These are phyloP conservation scores for Drosophila mercatorum DNA, from an alignment of 2,888 invertebrate genomes.

Conservation along the genomic window DNA sequence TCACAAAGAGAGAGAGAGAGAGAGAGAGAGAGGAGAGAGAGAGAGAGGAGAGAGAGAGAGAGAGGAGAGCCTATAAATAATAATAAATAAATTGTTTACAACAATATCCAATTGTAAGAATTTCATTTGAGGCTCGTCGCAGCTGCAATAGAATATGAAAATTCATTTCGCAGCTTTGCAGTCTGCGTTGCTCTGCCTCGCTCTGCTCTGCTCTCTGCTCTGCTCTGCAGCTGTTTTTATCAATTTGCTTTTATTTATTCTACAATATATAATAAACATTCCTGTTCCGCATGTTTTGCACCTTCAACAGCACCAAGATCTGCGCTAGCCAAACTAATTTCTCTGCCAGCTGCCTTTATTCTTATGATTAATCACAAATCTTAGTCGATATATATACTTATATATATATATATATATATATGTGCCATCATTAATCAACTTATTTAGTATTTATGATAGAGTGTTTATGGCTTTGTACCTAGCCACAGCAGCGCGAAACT, in stretches of 20 bases:
- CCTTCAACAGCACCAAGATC: too few species aligned
- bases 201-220: not conserved
- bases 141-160: conserved; percentile 30
- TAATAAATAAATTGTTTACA: conserved; percentile 34
- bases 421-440: not conserved
- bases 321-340: not conserved
- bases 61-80: conserved; percentile 15
- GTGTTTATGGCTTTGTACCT: conserved; percentile 1
- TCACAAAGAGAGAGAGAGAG: conserved; percentile 9
- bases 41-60: conserved; percentile 9
- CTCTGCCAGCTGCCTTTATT: not conserved
- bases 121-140: not conserved
- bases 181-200: not conserved
- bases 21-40: conserved; percentile 11
- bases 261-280: conserved; percentile 1
- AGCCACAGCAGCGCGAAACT: not conserved
- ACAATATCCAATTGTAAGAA: conserved; percentile 1
- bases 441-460: not conserved
- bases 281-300: not conserved
- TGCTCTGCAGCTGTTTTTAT: conserved; percentile 33
- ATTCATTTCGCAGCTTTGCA: conserved; percentile 8
- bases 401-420: not conserved
- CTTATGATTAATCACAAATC: not conserved
- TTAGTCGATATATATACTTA: not conserved
- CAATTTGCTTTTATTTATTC: conserved; percentile 12